Base-by-base conservation (phyloP, 2,113 vertebrate species). In the Mionectes macconnelli region DNA sequence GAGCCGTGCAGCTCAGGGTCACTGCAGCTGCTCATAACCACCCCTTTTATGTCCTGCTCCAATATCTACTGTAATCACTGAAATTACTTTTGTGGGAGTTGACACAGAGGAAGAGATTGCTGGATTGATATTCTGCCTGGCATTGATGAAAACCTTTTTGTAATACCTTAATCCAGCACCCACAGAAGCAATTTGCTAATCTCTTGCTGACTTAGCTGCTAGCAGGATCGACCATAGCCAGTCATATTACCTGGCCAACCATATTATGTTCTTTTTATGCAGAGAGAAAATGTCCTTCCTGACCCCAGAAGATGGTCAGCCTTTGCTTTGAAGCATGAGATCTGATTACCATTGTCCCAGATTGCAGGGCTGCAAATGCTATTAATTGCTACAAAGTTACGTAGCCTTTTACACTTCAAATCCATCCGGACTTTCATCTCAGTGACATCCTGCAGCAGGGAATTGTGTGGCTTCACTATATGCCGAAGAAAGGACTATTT, bases 131-230 rank as follows among this genome's bases (percentile, higher is more conserved):
- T 82, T 92, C 92, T 79, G 83, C 60, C 89, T 96, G 88, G 80
- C 93, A 90, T 84, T 96, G 96, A 93, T 92, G 86, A 81, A 95
- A 96, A 95, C 80, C 88, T 79, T 94, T 96, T 92, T 82, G 57
- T 90, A 95, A 96, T 81, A 56, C 88, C 87, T 94, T 96, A 95
- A 96, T 96, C 96, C 92, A 95, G 90, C 92, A 96, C 83, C 90
- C 90, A 94, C 68, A 42, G 92, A 96, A 96, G 94, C 90, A 92
- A 96, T 95, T 97, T 96, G 82, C 85, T 96, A 96, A 96, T 97
- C 94, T 95, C 94, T 94, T 93, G 92, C 92, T 96, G 95, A 97
- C 25, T 95, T 94, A 74, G 92, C 83, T 97, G 90, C 78, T 60
- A 79, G 77, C 2, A 0, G 78, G 87, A 94, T 87, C 55, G 42